phyloP scores from a whole-genome alignment of 2,888 invertebrate genomes.

The Metallyticus violacea region DNA sequence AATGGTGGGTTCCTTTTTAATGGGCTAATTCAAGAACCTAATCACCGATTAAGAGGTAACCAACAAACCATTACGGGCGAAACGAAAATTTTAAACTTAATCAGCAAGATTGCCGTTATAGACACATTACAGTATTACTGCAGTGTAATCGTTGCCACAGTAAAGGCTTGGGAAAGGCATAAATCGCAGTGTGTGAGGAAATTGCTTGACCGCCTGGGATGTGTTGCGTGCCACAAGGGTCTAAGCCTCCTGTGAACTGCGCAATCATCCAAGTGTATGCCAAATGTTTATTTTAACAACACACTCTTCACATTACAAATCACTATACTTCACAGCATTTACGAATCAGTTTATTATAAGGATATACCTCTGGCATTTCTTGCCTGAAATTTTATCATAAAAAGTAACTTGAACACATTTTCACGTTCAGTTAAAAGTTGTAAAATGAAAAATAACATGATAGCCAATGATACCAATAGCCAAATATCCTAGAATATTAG shows the following conservation, averaged over 20 bases:
- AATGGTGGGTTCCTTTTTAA: neutral
- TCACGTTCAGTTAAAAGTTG: no score
- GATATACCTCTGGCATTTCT: no score
- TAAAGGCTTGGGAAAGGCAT: slow-evolving; percentile 8
- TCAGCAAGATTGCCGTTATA: slow-evolving; percentile 7
- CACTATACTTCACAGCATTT: no score
- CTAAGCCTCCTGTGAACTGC: neutral
- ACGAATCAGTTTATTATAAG: no score
- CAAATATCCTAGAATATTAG: no score
- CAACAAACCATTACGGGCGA: neutral
- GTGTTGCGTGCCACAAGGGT: neutral
- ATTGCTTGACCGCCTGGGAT: neutral
- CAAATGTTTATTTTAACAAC: no score
- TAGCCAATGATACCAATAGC: no score
- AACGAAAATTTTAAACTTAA: slow-evolving; percentile 14
- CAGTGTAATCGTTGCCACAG: slow-evolving; percentile 1
- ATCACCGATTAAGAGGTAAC: slow-evolving; percentile 4
- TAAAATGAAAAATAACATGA: no score
- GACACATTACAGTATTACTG: slow-evolving; percentile 2
- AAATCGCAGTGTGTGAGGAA: slow-evolving; percentile 8
- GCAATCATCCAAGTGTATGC: neutral
- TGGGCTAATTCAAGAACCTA: neutral
- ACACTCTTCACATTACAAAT: no score
- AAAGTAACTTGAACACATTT: no score
- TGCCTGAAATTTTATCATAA: no score